Evolutionary conservation across 2,888 invertebrate species (phyloP), one percentile per base, ranked within the genome.

Genomic region (Diaphora mendica): DNA sequence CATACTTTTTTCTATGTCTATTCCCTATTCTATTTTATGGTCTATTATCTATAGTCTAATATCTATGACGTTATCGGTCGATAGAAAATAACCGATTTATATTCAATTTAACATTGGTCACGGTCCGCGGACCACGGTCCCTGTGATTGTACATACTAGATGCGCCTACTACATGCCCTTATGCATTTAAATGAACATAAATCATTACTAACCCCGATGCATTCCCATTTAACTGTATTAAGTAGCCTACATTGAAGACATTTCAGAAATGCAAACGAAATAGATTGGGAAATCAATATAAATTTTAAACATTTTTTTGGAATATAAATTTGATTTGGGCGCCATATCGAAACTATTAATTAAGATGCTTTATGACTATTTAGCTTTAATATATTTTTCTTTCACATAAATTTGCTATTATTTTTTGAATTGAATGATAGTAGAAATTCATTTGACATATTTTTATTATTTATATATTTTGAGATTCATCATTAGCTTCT

Each of bases 41-140:
- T 55, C 11, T 9, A 55, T n/a, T 55, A 55, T 55, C 51, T 55
- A 55, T 55, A 8, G n/a, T 62, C 42, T 44, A 42, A 59, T 42
- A 30, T 70, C 70, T 70, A 62, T 62, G 62, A 80, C 87, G 88
- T 88, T 83, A 89, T 90, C 88, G 88, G 84, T 88, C 85, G 88
- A 90, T 89, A 86, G 88, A 88, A 90, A 92, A 92, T 91, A 91
- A 85, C 86, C 87, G 85, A 90, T 89, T 88, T 88, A 85, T 89
- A 91, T 93, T 93, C 91, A 92, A 93, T 94, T 93, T 91, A 88
- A 86, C 87, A 91, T 94, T 92, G 88, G 93, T 91, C 89, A 93
- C 87, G 93, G 91, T 81, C 83, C 82, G 87, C 86, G 93, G 91
- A 81, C 83, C 82, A 86, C 86, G 89, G 87, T 81, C 88, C 87